Conservation (phyloP, 2,113 vertebrate genomes). For the Pagrus major region DNA sequence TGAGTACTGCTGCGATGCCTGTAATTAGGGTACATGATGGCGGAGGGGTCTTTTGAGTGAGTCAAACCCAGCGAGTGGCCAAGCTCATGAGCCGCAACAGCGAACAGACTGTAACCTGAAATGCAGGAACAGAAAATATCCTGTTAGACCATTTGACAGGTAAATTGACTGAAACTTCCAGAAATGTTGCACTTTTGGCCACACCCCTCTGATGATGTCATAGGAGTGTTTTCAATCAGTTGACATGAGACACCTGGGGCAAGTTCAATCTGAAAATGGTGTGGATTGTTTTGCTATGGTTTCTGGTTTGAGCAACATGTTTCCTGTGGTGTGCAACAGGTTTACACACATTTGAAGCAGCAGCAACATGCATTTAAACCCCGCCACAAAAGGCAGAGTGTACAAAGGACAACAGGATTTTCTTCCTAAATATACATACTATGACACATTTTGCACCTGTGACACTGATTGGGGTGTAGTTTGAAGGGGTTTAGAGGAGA, state of each 20-base stretch:
- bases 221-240: background rate
- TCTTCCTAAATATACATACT: too few species aligned
- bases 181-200: background rate
- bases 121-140: slow-evolving; percentile 9
- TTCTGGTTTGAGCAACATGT: too few species aligned
- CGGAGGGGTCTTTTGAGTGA: slow-evolving; percentile 82
- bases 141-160: background rate
- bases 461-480: too few species aligned
- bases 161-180: background rate
- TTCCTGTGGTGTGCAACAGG: too few species aligned
- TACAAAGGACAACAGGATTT: too few species aligned
- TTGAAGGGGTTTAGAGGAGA: too few species aligned
- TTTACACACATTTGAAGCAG: too few species aligned
- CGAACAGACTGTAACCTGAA: slow-evolving; percentile 82
- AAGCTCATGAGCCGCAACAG: slow-evolving; percentile 85
- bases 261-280: too few species aligned
- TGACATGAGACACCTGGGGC: background rate
- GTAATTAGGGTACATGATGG: slow-evolving; percentile 86
- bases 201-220: background rate
- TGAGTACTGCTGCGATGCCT: slow-evolving; percentile 76
- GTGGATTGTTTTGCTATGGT: too few species aligned
- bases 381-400: too few species aligned
- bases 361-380: too few species aligned
- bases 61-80: slow-evolving; percentile 84
- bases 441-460: too few species aligned